phyloP scores from a whole-genome alignment of 1,140 invertebrate genomes.

The Platyura marginata region DNA sequence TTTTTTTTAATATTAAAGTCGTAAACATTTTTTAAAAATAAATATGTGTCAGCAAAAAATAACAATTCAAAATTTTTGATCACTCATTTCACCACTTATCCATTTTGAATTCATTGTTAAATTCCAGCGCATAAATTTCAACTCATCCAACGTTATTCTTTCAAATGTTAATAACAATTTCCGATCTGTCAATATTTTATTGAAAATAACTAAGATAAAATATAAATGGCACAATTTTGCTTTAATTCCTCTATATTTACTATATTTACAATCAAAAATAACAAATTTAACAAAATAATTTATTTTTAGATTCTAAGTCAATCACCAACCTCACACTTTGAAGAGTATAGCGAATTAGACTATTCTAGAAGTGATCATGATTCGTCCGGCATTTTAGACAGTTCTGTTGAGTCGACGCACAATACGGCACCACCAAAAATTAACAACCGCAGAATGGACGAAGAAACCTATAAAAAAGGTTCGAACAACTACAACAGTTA shows the following conservation, averaged over 20 bases:
- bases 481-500: neutral
- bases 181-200: neutral
- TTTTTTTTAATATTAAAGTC: no score
- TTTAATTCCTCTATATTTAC: neutral
- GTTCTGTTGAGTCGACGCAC: neutral
- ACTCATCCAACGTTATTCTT: no score
- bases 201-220: no score
- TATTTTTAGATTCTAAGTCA: neutral
- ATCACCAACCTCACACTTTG: neutral
- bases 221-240: no score
- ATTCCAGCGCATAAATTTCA: no score
- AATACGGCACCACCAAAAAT: neutral
- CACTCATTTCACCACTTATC: no score
- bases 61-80: no score
- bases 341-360: neutral
- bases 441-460: neutral
- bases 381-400: neutral
- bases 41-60: no score
- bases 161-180: neutral
- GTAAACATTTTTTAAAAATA: no score
- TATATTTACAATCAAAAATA: neutral
- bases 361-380: neutral
- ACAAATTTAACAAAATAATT: neutral
- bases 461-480: neutral
- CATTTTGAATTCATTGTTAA: no score